Evolutionary conservation across 2,797 vertebrate genomes (phyloP).

Genomic region (Lutjanus argentimaculatus): DNA sequence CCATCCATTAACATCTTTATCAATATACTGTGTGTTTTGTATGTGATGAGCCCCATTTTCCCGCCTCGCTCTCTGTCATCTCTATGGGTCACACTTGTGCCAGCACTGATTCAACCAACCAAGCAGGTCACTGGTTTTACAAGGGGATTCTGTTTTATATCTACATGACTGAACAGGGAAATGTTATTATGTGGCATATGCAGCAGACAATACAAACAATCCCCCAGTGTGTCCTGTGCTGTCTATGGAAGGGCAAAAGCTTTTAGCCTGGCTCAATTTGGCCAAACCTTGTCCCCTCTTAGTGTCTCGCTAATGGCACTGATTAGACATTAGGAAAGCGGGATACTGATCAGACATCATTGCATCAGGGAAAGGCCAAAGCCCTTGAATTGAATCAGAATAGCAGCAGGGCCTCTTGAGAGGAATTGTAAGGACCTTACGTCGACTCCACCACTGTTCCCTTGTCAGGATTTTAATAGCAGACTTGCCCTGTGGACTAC

Average conservation of each 20-base stretch:
- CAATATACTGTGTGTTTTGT: slow-evolving; percentile 51
- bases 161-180: slow-evolving; percentile 19
- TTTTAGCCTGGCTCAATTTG: slow-evolving; percentile 37
- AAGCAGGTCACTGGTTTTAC: slow-evolving; percentile 42
- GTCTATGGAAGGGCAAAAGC: slow-evolving; percentile 34
- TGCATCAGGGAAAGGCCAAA: slow-evolving; percentile 55
- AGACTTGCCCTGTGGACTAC: slow-evolving; percentile 32
- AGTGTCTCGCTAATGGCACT: slow-evolving; percentile 44
- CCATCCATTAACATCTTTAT: too few relatives aligned
- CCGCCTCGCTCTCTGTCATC: slow-evolving; percentile 22
- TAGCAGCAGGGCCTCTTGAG: slow-evolving; percentile 52
- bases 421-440: slow-evolving; percentile 51
- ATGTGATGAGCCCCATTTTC: slow-evolving; percentile 54
- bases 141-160: slow-evolving; percentile 21
- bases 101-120: slow-evolving; percentile 34
- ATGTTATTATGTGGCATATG: slow-evolving; percentile 9
- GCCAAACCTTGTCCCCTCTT: slow-evolving; percentile 27
- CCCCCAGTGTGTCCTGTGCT: slow-evolving; percentile 5
- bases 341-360: slow-evolving; percentile 60
- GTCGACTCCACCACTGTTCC: slow-evolving; percentile 43
- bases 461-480: slow-evolving; percentile 60
- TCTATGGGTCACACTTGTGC: slow-evolving; percentile 40
- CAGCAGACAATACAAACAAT: slow-evolving; percentile 25
- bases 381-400: slow-evolving; percentile 55
- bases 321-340: slow-evolving; percentile 48